Percentiles rank a stretch among this genome's conserved stretches.
These are phyloP conservation scores for Lepeophtheirus salmonis DNA, from an alignment of 1,140 invertebrate genomes.

Conservation along the genomic window DNA sequence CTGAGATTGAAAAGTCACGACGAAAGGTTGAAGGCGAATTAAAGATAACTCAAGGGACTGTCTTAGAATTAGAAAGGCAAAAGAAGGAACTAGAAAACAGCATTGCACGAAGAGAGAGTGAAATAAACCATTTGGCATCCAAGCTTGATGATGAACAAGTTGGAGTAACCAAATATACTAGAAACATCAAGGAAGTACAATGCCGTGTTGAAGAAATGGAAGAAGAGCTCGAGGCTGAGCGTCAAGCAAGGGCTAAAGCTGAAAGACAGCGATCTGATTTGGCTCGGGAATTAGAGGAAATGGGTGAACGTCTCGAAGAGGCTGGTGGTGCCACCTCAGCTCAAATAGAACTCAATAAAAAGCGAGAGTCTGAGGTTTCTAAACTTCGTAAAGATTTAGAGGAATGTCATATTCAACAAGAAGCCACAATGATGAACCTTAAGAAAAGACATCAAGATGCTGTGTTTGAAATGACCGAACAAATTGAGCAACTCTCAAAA, in stretches of 20 bases:
- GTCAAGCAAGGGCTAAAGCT: constrained; percentile 77
- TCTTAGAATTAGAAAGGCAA: constrained; percentile 31
- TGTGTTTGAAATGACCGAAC: constrained; percentile 92
- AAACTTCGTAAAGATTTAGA: constrained; percentile 95
- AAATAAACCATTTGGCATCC: constrained; percentile 75
- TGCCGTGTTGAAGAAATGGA: constrained; percentile 89
- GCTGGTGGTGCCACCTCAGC: constrained; percentile 95
- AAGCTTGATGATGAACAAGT: constrained; percentile 96
- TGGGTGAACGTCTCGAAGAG: constrained; percentile 90
- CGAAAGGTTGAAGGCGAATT: constrained; percentile 26
- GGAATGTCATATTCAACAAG: constrained; percentile 34
- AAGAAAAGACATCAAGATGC: constrained; percentile 99
- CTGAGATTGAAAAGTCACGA: constrained; percentile 35
- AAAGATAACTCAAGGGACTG: constrained; percentile 34
- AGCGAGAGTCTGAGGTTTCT: constrained; percentile 92
- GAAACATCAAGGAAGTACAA: constrained; percentile 80
- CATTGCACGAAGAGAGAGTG: constrained; percentile 91
- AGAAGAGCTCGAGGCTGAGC: constrained; percentile 92
- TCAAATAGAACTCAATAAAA: constrained; percentile 98
- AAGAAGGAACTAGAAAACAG: constrained; percentile 47
- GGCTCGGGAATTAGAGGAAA: constrained; percentile 85
- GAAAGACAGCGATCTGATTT: constrained; percentile 43
- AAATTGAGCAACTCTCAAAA: constrained; percentile 98
- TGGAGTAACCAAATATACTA: constrained; percentile 80
- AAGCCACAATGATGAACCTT: constrained; percentile 42